These are phyloP conservation scores for Pseudolycoriella hygida DNA, from an alignment of 2,888 invertebrate genomes.

Conservation along the genomic window DNA sequence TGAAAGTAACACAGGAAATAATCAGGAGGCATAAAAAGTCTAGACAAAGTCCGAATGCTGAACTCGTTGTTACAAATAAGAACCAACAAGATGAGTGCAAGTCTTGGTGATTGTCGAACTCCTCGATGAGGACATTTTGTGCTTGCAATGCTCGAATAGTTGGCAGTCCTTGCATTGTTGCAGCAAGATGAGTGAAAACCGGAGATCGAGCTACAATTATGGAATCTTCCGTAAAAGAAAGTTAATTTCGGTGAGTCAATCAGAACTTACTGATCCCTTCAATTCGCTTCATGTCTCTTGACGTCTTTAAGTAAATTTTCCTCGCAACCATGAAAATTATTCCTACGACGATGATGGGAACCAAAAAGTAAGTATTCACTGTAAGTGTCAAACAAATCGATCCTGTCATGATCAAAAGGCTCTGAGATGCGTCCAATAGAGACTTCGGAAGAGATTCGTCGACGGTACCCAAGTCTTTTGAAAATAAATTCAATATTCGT, in stretches of 20 bases:
- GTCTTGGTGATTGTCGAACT: constrained; percentile 36
- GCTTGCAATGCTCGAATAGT: constrained; percentile 56
- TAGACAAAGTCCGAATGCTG: not conserved
- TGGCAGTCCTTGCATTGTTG: constrained; percentile 53
- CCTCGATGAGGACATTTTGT: constrained; percentile 39
- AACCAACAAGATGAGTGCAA: constrained; percentile 48
- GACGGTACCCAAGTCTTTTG: constrained; percentile 69
- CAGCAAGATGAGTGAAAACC: constrained; percentile 58
- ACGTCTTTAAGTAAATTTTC: constrained; percentile 44
- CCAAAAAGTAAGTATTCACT: constrained; percentile 38
- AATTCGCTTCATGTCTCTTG: constrained; percentile 46
- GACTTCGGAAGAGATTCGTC: constrained; percentile 59
- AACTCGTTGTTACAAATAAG: constrained; percentile 30
- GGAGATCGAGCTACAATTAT: constrained; percentile 59
- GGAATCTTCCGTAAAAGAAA: constrained; percentile 6
- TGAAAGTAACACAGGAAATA: not conserved
- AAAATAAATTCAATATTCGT: constrained; percentile 58
- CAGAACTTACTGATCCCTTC: constrained; percentile 39
- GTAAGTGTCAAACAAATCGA: constrained; percentile 44
- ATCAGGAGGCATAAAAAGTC: not conserved
- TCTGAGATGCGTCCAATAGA: constrained; percentile 44
- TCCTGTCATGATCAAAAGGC: constrained; percentile 31
- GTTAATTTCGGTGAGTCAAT: not conserved
- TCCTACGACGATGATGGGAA: constrained; percentile 38
- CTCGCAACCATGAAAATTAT: constrained; percentile 39